Evolutionary conservation across 2,888 invertebrate species (phyloP).

Genomic region (Eubasilissa splendida): DNA sequence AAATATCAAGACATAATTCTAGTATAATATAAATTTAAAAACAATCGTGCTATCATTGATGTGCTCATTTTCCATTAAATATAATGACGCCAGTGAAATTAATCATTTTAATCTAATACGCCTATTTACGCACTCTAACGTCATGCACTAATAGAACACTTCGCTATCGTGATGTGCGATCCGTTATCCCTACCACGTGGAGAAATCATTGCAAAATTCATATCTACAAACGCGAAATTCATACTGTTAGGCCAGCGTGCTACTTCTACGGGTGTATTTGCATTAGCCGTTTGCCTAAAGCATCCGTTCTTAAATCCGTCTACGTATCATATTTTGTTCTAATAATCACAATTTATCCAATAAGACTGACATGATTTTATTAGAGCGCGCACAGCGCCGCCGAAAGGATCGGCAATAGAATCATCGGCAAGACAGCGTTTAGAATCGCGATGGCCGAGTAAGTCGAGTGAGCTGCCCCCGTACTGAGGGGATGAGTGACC

Average conservation of each 20-base stretch:
- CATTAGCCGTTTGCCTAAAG: conserved; percentile 52
- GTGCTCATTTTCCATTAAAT: too few relatives aligned
- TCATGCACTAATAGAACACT: conserved; percentile 36
- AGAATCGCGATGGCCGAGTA: conserved; percentile 20
- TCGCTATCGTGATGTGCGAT: conserved; percentile 54
- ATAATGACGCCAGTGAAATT: too few relatives aligned
- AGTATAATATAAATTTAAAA: too few relatives aligned
- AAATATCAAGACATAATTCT: too few relatives aligned
- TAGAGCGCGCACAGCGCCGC: conserved; percentile 39
- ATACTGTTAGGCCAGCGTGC: conserved; percentile 51
- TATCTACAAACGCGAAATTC: conserved; percentile 43
- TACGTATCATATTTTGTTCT: conserved; percentile 47
- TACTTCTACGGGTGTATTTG: conserved; percentile 52
- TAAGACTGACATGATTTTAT: conserved; percentile 23
- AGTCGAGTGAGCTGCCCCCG: conserved; percentile 64
- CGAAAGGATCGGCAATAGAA: conserved; percentile 32
- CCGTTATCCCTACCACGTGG: conserved; percentile 44
- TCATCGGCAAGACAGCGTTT: not conserved
- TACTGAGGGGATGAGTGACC: conserved; percentile 71
- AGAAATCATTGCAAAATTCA: conserved; percentile 49
- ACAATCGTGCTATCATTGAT: too few relatives aligned
- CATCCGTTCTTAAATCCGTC: conserved; percentile 45
- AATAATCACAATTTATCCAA: conserved; percentile 52
- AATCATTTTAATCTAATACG: too few relatives aligned
- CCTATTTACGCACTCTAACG: too few relatives aligned